These are phyloP conservation scores for Okamejei kenojei DNA, from an alignment of 2,797 vertebrate species.

Conservation along the genomic window DNA sequence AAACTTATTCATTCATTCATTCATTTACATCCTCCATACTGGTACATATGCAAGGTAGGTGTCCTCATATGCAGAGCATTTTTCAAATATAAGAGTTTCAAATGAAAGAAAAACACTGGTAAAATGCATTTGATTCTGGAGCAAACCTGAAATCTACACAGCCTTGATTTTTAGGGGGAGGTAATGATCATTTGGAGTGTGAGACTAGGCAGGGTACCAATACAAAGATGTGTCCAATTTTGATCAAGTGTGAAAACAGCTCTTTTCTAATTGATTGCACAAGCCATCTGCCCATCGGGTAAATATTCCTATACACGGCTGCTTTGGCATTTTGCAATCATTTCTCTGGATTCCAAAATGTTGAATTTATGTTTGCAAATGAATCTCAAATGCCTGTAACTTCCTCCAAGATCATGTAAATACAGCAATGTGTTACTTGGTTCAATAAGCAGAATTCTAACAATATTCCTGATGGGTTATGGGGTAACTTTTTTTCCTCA, in stretches of 20 bases:
- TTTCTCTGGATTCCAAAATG: not conserved
- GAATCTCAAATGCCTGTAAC: not conserved
- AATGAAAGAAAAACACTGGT: not conserved
- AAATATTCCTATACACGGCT: not conserved
- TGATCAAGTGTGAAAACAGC: not conserved
- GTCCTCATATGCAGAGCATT: not conserved
- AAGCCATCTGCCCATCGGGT: not conserved
- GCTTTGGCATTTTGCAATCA: not conserved
- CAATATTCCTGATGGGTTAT: not conserved
- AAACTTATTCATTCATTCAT: too few relatives aligned
- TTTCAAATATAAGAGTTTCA: not conserved
- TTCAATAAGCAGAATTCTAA: not conserved
- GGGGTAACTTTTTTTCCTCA: not conserved
- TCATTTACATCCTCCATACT: not conserved
- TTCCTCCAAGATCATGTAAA: not conserved
- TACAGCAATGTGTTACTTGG: too few relatives aligned
- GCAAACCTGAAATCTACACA: not conserved
- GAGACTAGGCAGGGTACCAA: not conserved
- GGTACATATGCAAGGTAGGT: not conserved
- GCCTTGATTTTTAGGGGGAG: not conserved
- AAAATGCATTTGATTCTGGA: not conserved
- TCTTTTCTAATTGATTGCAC: not conserved
- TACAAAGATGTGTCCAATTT: not conserved
- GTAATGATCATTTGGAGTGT: not conserved
- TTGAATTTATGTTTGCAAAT: not conserved